phyloP scores from a whole-genome alignment of 2,113 vertebrate species.

The Arenaria interpres region DNA sequence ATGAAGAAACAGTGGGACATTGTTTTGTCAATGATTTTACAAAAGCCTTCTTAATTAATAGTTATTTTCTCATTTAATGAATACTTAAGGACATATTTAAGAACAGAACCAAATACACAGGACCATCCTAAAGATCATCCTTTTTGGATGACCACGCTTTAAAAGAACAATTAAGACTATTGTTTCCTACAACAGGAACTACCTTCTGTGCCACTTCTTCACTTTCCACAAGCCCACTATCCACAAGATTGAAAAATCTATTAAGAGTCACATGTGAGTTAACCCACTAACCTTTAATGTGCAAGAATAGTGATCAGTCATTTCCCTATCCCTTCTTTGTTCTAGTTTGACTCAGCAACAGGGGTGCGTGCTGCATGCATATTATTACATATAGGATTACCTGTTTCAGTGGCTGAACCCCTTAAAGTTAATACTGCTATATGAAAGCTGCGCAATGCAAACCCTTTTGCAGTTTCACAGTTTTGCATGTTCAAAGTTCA shows the following conservation, averaged over 20 bases:
- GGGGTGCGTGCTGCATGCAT: not conserved
- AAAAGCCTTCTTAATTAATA: not conserved
- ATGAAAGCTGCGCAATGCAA: not conserved
- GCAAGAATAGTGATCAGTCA: not conserved
- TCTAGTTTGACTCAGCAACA: not conserved
- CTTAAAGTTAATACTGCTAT: not conserved
- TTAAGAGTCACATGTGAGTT: constrained; percentile 7
- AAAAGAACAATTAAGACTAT: not conserved
- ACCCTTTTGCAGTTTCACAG: not conserved
- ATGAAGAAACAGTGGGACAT: not conserved
- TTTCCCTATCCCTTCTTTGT: not conserved
- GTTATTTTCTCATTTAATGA: not conserved
- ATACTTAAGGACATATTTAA: not conserved
- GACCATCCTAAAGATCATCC: not conserved
- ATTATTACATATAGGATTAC: not conserved
- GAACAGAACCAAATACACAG: not conserved
- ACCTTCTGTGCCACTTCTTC: not conserved
- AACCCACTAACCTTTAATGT: constrained; percentile 20
- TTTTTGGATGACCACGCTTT: not conserved
- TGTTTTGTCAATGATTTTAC: not conserved
- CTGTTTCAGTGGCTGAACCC: not conserved
- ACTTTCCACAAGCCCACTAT: not conserved
- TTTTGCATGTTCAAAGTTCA: not conserved
- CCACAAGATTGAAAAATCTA: constrained; percentile 50
- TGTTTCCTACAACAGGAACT: not conserved